Conservation (phyloP, 2,113 vertebrate genomes). For the Nyctibius bracteatus region DNA sequence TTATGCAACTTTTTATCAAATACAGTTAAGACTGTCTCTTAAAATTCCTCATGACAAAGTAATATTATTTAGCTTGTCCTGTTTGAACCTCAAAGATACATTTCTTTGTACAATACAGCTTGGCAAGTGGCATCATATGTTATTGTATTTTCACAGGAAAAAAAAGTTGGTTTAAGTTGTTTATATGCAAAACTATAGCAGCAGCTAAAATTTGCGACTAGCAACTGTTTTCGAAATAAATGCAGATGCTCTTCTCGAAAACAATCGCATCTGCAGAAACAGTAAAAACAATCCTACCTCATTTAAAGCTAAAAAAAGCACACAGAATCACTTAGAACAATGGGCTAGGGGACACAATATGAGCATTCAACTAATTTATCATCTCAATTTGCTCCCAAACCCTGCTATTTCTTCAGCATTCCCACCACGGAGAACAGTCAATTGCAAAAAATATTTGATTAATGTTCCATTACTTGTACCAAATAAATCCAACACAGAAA, state of each 20-base stretch:
- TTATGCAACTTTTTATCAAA: background rate
- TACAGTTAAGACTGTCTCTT: background rate
- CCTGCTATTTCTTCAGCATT: background rate
- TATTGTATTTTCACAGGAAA: background rate
- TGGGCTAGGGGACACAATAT: background rate
- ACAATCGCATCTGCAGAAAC: background rate
- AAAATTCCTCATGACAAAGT: background rate
- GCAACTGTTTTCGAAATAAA: constrained; percentile 21
- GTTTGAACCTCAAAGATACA: background rate
- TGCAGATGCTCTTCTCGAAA: constrained; percentile 8
- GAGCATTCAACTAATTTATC: constrained; percentile 24
- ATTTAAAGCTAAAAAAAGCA: background rate
- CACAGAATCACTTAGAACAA: constrained; percentile 29
- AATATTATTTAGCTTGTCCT: background rate
- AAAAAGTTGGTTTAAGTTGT: background rate
- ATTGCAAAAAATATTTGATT: background rate
- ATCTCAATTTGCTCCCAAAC: constrained; percentile 6
- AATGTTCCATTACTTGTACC: background rate
- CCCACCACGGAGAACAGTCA: background rate
- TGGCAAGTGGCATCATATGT: background rate
- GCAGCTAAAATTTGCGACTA: constrained; percentile 20
- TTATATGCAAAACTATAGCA: constrained; percentile 27
- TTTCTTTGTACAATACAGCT: background rate
- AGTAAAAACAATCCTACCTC: background rate
- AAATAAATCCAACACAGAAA: background rate